phyloP scores from a whole-genome alignment of 1,140 invertebrate genomes.

The Tetragnatha versicolor region DNA sequence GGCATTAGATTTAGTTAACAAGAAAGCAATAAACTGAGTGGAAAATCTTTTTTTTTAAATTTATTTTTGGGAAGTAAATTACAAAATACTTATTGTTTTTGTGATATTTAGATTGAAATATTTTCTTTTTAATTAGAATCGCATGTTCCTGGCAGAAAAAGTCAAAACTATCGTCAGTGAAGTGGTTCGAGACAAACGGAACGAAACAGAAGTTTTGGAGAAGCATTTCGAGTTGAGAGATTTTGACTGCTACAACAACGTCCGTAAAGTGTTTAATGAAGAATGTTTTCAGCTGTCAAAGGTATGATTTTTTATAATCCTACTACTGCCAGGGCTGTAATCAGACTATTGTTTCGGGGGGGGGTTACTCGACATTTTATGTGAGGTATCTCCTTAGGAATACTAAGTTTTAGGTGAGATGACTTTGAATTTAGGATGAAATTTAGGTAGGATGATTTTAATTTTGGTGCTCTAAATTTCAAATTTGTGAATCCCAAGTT shows the following conservation, averaged over 20 bases:
- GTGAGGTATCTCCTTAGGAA: no score
- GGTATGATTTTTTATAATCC: neutral
- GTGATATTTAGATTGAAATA: neutral
- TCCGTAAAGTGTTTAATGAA: conserved; percentile 29
- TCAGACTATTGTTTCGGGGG: no score
- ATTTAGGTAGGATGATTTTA: neutral
- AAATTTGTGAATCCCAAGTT: neutral
- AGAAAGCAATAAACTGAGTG: no score
- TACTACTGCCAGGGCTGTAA: no score
- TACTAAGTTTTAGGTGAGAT: no score
- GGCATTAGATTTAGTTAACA: no score
- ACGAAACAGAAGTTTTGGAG: neutral
- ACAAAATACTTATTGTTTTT: no score
- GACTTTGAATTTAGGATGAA: neutral
- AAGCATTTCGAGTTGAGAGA: conserved; percentile 6
- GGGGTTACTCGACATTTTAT: no score
- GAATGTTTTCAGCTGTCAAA: conserved; percentile 38
- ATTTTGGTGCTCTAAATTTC: no score
- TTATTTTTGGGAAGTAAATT: no score
- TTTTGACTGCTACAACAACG: conserved; percentile 32
- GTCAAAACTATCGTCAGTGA: conserved; percentile 12
- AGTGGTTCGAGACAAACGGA: neutral
- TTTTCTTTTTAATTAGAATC: neutral
- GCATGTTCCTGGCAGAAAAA: conserved; percentile 1
- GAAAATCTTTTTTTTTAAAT: no score